Base-by-base conservation (phyloP, 2,113 vertebrate genomes). In the Microcebus griseorufus region DNA sequence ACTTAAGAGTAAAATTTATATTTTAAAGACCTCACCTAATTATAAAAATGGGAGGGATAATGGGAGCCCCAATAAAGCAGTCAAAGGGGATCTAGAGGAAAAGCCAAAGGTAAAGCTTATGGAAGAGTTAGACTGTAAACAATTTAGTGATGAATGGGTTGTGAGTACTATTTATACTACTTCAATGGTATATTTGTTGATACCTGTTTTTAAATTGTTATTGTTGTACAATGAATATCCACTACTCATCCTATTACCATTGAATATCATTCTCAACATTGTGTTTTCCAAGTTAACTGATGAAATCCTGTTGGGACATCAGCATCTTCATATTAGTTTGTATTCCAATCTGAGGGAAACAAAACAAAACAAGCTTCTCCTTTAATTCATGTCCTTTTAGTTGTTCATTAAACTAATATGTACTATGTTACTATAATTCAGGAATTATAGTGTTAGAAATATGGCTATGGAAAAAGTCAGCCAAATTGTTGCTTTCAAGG, bases 201-300 rank as follows among this genome's bases (percentile, higher is more conserved):
- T 51, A 37, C 1, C 27, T 88, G 3, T 65, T 86, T 92, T 79
- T 20, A 78, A 80, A 32, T 70, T 55, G 1, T 4, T 60, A 0
- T 48, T 45, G 0, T 42, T n/a, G 9, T 32, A 39, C 5, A 37
- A 55, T 34, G 25, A 12, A 5, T 27, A 60, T 25, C 8, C 91
- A 32, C 5, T 67, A 53, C 9, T 13, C 5, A 20, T 0, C 8
- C 6, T 13, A 32, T 62, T 58, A 3, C 10, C 64, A 29, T 0
- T 42, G 18, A 69, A n/a, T 64, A 29, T 37, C 25, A 55, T 91
- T 86, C 6, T 8, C 1, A 73, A 76, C 23, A 55, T 37, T 69
- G 23, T 58, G 62, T 62, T 82, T 53, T 60, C 16, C 4, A 45
- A 9, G 53, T 88, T 75, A 72, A 20, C 3, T 78, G 9, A 62